Conservation (phyloP, 2,888 invertebrate genomes). For the Drosophila suboccidentalis region DNA sequence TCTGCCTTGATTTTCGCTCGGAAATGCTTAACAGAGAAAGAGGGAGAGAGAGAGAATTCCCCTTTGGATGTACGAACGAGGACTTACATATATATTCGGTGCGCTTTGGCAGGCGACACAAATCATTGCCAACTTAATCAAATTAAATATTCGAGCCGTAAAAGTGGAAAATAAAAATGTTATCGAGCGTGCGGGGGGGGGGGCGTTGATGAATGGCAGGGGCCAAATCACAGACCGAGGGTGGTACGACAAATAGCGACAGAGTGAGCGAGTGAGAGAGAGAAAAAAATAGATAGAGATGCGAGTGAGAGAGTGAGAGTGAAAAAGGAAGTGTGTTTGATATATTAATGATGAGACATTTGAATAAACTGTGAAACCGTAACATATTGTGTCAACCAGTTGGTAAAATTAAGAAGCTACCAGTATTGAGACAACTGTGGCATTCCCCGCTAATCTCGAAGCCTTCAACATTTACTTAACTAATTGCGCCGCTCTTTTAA, state of each 20-base stretch:
- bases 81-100: slow-evolving; percentile 4
- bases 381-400: slow-evolving; percentile 73
- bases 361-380: slow-evolving; percentile 75
- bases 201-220: slow-evolving; percentile 64
- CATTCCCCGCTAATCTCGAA: slow-evolving; percentile 46
- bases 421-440: slow-evolving; percentile 45
- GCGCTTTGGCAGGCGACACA: slow-evolving; percentile 58
- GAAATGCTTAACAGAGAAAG: background rate
- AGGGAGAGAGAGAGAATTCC: slow-evolving; percentile 25
- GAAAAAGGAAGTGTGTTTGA: slow-evolving; percentile 26
- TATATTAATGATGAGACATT: slow-evolving; percentile 73
- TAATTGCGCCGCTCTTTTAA: slow-evolving; percentile 83
- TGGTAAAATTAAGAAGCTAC: slow-evolving; percentile 37
- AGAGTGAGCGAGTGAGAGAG: background rate
- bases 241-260: slow-evolving; percentile 14
- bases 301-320: slow-evolving; percentile 3
- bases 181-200: slow-evolving; percentile 42
- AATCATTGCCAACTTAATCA: slow-evolving; percentile 82
- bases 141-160: slow-evolving; percentile 80
- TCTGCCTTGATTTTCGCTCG: slow-evolving; percentile 55
- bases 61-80: slow-evolving; percentile 14
- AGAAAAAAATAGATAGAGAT: background rate
- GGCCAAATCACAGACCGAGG: slow-evolving; percentile 27
- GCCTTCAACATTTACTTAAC: slow-evolving; percentile 82
- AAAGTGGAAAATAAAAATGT: slow-evolving; percentile 78